These are phyloP conservation scores for Rhagoletis pomonella DNA, from an alignment of 1,140 invertebrate species.

Conservation along the genomic window DNA sequence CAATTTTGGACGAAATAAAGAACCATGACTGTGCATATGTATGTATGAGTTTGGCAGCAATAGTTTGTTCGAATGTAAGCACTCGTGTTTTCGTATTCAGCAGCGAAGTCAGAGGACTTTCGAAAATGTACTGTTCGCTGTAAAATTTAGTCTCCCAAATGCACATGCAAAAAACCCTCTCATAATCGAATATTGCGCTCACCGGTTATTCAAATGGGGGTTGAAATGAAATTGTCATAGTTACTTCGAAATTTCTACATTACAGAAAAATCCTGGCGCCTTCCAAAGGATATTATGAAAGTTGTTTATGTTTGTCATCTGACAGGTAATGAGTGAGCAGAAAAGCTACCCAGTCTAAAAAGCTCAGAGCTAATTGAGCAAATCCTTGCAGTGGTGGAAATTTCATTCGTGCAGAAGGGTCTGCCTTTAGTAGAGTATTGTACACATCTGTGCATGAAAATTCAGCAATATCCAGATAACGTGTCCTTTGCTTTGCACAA, in stretches of 20 bases:
- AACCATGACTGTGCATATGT: no score
- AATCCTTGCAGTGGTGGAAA: slow-evolving; percentile 49
- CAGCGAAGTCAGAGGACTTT: neutral
- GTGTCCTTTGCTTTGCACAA: neutral
- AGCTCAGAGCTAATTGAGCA: slow-evolving; percentile 28
- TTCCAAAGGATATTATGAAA: neutral
- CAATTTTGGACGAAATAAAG: no score
- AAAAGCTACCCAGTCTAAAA: slow-evolving; percentile 1
- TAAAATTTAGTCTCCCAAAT: neutral
- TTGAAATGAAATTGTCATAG: neutral
- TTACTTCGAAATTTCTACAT: neutral
- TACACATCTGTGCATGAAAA: slow-evolving; percentile 31
- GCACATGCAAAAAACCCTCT: no score
- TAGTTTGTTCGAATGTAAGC: no score
- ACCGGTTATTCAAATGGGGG: no score
- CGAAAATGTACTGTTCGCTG: neutral
- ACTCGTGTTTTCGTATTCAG: no score
- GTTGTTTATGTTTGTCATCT: slow-evolving; percentile 53
- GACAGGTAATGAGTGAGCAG: slow-evolving; percentile 49
- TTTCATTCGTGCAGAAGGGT: slow-evolving; percentile 35
- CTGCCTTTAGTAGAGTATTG: neutral
- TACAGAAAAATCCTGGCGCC: neutral
- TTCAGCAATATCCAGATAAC: slow-evolving; percentile 39
- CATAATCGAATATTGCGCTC: no score
- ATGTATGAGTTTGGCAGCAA: no score